Conservation (phyloP, 2,888 invertebrate genomes). For the Drosophila mimica region DNA sequence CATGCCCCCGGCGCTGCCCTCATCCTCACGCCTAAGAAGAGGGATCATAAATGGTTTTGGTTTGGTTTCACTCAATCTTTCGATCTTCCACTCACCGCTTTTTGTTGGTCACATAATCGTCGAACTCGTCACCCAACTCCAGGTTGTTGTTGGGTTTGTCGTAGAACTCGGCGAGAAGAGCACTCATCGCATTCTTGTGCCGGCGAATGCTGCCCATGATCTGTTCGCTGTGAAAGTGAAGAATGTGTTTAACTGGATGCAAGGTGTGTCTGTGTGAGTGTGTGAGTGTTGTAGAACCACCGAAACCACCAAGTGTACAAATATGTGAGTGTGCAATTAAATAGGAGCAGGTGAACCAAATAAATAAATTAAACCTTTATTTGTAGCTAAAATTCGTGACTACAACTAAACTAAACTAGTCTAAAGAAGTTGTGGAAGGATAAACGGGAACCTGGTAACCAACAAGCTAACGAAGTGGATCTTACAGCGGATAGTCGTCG, state of each 20-base stretch:
- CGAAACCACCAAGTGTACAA: constrained; percentile 53
- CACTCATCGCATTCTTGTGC: constrained; percentile 89
- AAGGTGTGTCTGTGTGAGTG: constrained; percentile 18
- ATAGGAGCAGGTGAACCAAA: constrained; percentile 40
- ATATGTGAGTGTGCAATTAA: constrained; percentile 46
- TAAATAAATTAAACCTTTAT: constrained; percentile 67
- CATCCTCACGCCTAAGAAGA: constrained; percentile 87
- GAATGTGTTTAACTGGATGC: constrained; percentile 14
- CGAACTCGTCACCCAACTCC: constrained; percentile 82
- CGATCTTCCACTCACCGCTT: constrained; percentile 72
- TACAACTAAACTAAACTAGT: constrained; percentile 35
- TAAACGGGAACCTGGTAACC: constrained; percentile 36
- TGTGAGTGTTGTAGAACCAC: constrained; percentile 34
- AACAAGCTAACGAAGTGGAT: constrained; percentile 65
- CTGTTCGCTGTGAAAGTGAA: constrained; percentile 86
- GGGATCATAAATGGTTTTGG: background rate
- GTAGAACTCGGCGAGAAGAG: constrained; percentile 90
- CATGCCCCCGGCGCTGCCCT: constrained; percentile 88
- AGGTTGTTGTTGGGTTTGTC: constrained; percentile 85
- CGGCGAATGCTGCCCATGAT: constrained; percentile 89
- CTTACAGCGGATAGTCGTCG: constrained; percentile 92
- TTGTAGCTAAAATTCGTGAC: constrained; percentile 39
- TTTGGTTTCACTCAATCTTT: background rate
- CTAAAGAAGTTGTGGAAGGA: constrained; percentile 9
- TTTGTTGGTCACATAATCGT: constrained; percentile 79